phyloP scores from a whole-genome alignment of 2,888 invertebrate genomes.

The Epinotia brunnichana region DNA sequence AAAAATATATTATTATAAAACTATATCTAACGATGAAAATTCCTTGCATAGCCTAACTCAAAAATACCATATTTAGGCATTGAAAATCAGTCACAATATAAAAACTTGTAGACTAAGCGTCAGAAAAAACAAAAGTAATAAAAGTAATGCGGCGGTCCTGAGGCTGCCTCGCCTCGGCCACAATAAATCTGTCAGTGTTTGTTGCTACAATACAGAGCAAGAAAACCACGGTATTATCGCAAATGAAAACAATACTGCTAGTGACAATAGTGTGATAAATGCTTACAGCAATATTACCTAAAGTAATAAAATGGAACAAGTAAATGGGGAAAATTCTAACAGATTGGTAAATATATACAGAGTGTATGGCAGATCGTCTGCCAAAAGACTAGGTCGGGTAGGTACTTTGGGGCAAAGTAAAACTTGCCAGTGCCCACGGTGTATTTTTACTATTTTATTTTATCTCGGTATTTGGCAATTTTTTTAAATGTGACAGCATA shows the following conservation, averaged over 20 bases:
- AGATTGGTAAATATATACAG: not conserved
- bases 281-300: conserved; percentile 1
- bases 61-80: not conserved
- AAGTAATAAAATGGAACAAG: not conserved
- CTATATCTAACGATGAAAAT: not conserved
- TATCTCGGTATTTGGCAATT: too few relatives aligned
- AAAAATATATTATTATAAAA: not conserved
- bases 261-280: conserved; percentile 23
- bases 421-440: too few relatives aligned
- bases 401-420: too few relatives aligned
- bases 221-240: conserved; percentile 27
- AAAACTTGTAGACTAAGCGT: conserved; percentile 2
- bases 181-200: conserved; percentile 32
- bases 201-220: conserved; percentile 21
- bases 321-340: not conserved
- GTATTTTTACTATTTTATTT: too few relatives aligned
- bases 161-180: conserved; percentile 11
- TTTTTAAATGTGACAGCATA: too few relatives aligned
- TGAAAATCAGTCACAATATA: not conserved
- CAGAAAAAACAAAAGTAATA: conserved; percentile 26
- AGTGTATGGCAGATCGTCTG: too few relatives aligned
- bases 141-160: conserved; percentile 12
- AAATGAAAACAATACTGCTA: conserved; percentile 27
- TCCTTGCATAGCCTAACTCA: not conserved
- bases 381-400: too few relatives aligned